These are phyloP conservation scores for Chrosomus eos DNA, from an alignment of 2,797 vertebrate species.

Conservation along the genomic window DNA sequence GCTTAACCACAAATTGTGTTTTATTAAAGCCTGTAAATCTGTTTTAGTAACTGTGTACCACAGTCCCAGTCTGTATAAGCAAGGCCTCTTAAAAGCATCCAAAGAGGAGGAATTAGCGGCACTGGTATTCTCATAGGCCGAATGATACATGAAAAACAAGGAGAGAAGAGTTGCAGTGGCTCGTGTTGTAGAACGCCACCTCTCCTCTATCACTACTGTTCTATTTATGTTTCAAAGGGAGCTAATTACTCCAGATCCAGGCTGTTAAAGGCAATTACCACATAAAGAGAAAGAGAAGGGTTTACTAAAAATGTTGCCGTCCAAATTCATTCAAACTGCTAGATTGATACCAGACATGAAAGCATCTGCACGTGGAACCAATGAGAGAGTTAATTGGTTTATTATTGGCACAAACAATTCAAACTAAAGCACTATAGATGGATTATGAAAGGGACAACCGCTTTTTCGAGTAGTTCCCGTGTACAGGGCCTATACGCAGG, in stretches of 20 bases:
- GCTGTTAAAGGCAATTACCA: slow-evolving; percentile 65
- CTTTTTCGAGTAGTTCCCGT: slow-evolving; percentile 23
- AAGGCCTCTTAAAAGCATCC: slow-evolving; percentile 37
- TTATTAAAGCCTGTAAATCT: slow-evolving; percentile 65
- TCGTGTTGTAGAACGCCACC: slow-evolving; percentile 9
- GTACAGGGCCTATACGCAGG: not conserved
- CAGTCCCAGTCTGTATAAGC: not conserved
- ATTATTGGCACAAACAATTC: slow-evolving; percentile 55
- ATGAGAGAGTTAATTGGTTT: slow-evolving; percentile 60
- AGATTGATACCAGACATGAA: slow-evolving; percentile 63
- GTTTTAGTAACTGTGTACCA: slow-evolving; percentile 50
- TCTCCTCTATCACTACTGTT: slow-evolving; percentile 30
- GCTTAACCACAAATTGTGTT: slow-evolving; percentile 57
- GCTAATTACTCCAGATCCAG: slow-evolving; percentile 63
- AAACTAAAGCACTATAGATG: slow-evolving; percentile 38
- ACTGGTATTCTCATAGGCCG: slow-evolving; percentile 26
- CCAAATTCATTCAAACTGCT: slow-evolving; percentile 56
- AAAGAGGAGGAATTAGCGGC: slow-evolving; percentile 20
- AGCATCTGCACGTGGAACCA: slow-evolving; percentile 61
- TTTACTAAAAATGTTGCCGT: slow-evolving; percentile 55
- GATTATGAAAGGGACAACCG: slow-evolving; percentile 35
- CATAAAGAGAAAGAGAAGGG: slow-evolving; percentile 57
- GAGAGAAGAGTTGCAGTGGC: not conserved
- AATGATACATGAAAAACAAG: slow-evolving; percentile 14
- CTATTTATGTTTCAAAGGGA: slow-evolving; percentile 57